Conservation (phyloP, 2,888 invertebrate genomes). For the Hypomecis punctinalis region DNA sequence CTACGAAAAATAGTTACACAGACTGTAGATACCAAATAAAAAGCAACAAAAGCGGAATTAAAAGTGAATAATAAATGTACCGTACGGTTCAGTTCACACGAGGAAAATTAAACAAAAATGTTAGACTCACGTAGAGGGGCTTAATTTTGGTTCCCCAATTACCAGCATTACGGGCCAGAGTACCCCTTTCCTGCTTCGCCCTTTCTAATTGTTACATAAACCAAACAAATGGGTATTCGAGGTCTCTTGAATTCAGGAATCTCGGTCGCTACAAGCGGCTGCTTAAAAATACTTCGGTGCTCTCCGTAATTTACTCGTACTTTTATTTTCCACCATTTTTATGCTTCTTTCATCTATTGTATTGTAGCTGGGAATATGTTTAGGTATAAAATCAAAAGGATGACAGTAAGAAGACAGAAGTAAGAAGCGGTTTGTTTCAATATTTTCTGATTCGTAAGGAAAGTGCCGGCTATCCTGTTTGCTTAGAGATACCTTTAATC, state of each 20-base stretch:
- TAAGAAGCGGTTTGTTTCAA: too few species aligned
- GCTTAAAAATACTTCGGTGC: constrained; percentile 22
- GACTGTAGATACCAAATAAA: neutral
- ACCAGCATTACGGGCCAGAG: constrained; percentile 61
- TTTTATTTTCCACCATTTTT: neutral
- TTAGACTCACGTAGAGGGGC: constrained; percentile 51
- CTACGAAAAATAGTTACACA: too few species aligned
- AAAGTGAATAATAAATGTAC: constrained; percentile 4
- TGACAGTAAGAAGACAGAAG: neutral
- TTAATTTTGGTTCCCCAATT: constrained; percentile 68
- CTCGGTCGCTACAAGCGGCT: constrained; percentile 32
- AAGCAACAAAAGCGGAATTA: neutral
- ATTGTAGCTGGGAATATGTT: neutral
- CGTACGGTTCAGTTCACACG: constrained; percentile 25
- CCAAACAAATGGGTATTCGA: constrained; percentile 67
- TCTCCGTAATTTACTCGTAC: constrained; percentile 6
- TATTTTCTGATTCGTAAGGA: too few species aligned
- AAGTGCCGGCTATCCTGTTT: too few species aligned
- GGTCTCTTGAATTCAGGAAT: constrained; percentile 50
- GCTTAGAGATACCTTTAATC: too few species aligned
- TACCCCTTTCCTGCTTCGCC: constrained; percentile 65
- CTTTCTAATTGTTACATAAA: constrained; percentile 76
- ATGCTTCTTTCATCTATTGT: neutral
- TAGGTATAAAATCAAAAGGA: neutral
- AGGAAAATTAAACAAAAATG: constrained; percentile 55